Evolutionary conservation across 2,888 invertebrate species (phyloP).

Genomic region (Andrena haemorrhoa): DNA sequence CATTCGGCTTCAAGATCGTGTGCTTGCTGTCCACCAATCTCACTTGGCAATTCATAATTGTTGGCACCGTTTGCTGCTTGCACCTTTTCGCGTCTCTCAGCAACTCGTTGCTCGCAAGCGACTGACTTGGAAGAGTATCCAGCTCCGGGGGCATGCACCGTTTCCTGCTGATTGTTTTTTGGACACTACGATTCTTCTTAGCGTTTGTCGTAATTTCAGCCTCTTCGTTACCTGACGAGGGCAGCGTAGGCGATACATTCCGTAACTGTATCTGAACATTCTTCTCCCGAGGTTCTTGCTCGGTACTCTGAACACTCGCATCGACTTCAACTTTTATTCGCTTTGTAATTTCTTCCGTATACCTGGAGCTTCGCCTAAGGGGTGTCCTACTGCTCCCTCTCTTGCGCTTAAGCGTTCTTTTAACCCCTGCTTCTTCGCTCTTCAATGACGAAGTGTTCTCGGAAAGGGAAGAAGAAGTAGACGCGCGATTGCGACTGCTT

Average conservation of each 20-base stretch:
- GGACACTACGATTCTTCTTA: constrained; percentile 27
- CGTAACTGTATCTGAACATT: not conserved
- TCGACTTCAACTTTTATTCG: constrained; percentile 37
- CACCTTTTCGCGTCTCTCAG: constrained; percentile 10
- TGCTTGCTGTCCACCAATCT: constrained; percentile 78
- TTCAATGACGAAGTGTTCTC: not conserved
- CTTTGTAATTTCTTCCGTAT: constrained; percentile 50
- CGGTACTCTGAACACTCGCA: not conserved
- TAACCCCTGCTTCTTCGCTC: constrained; percentile 22
- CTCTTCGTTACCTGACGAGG: constrained; percentile 35
- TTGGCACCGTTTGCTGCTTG: constrained; percentile 50
- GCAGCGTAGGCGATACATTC: constrained; percentile 3
- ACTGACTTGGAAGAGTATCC: not conserved
- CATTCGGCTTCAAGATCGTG: constrained; percentile 71
- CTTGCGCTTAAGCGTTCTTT: constrained; percentile 45
- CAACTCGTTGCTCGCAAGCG: not conserved
- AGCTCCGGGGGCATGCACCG: not conserved
- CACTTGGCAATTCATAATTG: constrained; percentile 80
- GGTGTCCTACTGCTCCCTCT: constrained; percentile 12
- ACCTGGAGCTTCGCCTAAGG: constrained; percentile 51
- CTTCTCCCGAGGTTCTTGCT: constrained; percentile 32
- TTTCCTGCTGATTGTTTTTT: constrained; percentile 35
- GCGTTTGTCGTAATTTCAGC: constrained; percentile 3
- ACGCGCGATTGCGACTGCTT: constrained; percentile 14
- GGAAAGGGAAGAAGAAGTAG: not conserved